phyloP scores from a whole-genome alignment of 1,140 invertebrate genomes.

The Chionoecetes opilio region DNA sequence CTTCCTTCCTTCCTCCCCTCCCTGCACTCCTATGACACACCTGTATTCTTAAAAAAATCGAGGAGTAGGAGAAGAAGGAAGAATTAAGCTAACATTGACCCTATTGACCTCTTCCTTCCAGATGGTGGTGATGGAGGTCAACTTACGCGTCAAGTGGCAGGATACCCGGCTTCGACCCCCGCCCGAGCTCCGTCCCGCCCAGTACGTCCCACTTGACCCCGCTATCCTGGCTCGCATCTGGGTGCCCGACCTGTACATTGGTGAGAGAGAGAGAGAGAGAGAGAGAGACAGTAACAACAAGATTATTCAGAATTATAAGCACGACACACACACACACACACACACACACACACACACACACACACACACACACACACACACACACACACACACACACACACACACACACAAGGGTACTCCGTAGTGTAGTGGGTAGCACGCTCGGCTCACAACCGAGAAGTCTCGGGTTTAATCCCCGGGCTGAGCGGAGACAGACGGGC shows the following conservation, averaged over 20 bases:
- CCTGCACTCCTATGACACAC: too few relatives aligned
- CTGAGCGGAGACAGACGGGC: too few relatives aligned
- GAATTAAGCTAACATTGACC: not conserved
- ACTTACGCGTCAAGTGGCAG: slow-evolving; percentile 60
- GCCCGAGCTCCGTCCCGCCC: not conserved
- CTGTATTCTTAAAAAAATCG: too few relatives aligned
- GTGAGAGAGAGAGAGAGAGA: slow-evolving; percentile 34
- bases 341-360: too few relatives aligned
- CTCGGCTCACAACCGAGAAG: too few relatives aligned
- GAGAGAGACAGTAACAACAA: not conserved
- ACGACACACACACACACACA: too few relatives aligned
- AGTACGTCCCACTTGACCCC: slow-evolving; percentile 64
- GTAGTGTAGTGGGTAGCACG: too few relatives aligned
- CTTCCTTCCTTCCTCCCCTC: slow-evolving; percentile 47
- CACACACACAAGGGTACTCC: too few relatives aligned
- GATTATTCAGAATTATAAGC: too few relatives aligned
- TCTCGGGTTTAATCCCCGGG: too few relatives aligned
- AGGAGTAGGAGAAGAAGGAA: not conserved
- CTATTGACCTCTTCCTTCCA: not conserved
- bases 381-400: too few relatives aligned
- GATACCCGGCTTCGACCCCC: slow-evolving; percentile 38
- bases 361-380: too few relatives aligned
- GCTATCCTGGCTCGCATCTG: slow-evolving; percentile 44
- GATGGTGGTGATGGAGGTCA: slow-evolving; percentile 60
- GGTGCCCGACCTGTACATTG: slow-evolving; percentile 60